phyloP scores from a whole-genome alignment of 2,888 invertebrate genomes.

The Argynnis bischoffii region DNA sequence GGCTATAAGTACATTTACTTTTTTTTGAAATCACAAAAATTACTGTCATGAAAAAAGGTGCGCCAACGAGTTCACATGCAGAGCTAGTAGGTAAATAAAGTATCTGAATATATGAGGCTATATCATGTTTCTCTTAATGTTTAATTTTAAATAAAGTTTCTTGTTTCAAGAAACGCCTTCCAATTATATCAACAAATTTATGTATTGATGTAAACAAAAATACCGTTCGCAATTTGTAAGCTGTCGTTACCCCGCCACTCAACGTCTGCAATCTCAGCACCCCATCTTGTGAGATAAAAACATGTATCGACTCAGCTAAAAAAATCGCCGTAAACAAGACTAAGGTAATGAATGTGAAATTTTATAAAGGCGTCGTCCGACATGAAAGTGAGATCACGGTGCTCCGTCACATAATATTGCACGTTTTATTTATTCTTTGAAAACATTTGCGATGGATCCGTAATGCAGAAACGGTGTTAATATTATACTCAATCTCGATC shows the following conservation, averaged over 20 bases:
- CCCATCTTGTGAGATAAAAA: slow-evolving; percentile 64
- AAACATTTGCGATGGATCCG: slow-evolving; percentile 60
- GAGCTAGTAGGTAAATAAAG: slow-evolving; percentile 12
- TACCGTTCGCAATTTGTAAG: slow-evolving; percentile 52
- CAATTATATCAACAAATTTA: slow-evolving; percentile 17
- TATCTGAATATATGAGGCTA: slow-evolving; percentile 5
- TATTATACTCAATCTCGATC: slow-evolving; percentile 56
- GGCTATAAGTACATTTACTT: too few species aligned
- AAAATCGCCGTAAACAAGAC: slow-evolving; percentile 62
- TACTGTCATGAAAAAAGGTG: background rate
- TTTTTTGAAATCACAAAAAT: background rate
- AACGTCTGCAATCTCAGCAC: slow-evolving; percentile 67
- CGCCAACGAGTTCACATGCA: background rate
- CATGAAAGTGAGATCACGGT: slow-evolving; percentile 58
- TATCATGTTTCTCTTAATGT: slow-evolving; percentile 12
- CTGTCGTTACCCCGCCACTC: slow-evolving; percentile 59
- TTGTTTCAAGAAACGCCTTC: slow-evolving; percentile 18
- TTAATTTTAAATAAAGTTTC: slow-evolving; percentile 19
- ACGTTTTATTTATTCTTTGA: slow-evolving; percentile 65
- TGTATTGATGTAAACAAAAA: slow-evolving; percentile 47
- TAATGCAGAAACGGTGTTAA: slow-evolving; percentile 75
- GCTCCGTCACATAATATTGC: slow-evolving; percentile 67
- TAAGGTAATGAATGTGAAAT: slow-evolving; percentile 64
- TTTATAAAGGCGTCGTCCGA: slow-evolving; percentile 61
- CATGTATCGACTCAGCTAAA: slow-evolving; percentile 63